Evolutionary conservation across 2,888 invertebrate genomes (phyloP), one percentile per base, ranked within the genome.

Genomic region (Heliconius cydno): DNA sequence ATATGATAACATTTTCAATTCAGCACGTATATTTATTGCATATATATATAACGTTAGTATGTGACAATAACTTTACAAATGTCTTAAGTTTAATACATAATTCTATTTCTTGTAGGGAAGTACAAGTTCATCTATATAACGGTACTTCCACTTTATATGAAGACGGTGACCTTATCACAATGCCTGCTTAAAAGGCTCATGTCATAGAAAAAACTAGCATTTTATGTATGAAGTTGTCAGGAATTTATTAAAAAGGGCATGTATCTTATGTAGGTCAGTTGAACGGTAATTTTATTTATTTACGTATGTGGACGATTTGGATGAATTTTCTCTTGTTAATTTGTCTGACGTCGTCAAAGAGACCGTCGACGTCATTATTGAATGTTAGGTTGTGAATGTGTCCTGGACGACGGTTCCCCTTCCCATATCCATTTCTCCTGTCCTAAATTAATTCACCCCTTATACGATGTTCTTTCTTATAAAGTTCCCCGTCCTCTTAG

Each of bases 91-190:
- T 60, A 60, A 52, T 52, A 52, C 7, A 60, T n/a, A n/a, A 57
- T 71, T 46, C 9, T 63, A 38, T 38, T 38, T 25, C 74, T 34
- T 38, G 22, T 63, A 74, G 63, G 74, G 63, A 73, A 74, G 60
- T 73, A 73, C 73, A 73, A 73, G 63, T 63, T 38, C 63, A 38
- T 25, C 38, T 63, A 25, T 19, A 38, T 63, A 38, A 25, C 4
- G 38, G 38, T 74, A 74, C 9, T 63, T 15, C 25, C 3, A 71
- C 70, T 34, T 60, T 60, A 57, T 73, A n/a, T 73, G 13, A n/a
- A 60, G 28, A 38, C 4, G n/a, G 3, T 30, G 12, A 19, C 52
- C 52, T 72, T 30, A n/a, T 22, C 22, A 70, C 13, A 41, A 68
- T 65, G 66, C 15, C 10, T n/a, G 12, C 30, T 19, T 72, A 30